A percentile compares a stretch with the other conserved stretches of the same genome.
Evolutionary conservation across 2,888 invertebrate genomes (phyloP).

Genomic region (Diaphora mendica): DNA sequence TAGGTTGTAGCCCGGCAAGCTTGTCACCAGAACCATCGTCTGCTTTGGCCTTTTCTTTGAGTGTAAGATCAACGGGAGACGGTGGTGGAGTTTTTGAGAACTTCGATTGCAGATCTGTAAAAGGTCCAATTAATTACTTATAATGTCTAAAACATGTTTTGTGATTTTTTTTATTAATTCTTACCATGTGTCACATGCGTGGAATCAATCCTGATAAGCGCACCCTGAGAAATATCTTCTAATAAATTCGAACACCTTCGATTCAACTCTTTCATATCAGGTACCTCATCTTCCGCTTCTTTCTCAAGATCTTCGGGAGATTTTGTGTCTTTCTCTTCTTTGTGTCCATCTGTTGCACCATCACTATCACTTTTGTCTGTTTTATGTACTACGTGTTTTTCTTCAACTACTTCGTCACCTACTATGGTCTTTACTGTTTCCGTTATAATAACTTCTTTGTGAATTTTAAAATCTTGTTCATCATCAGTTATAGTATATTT

Average conservation of each 20-base stretch:
- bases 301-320: conserved; percentile 36
- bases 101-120: conserved; percentile 87
- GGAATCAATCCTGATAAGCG: conserved; percentile 81
- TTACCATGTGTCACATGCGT: conserved; percentile 82
- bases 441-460: conserved; percentile 41
- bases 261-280: conserved; percentile 81
- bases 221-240: conserved; percentile 84
- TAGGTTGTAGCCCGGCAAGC: conserved; percentile 79
- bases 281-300: conserved; percentile 66
- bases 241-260: conserved; percentile 83
- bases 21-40: conserved; percentile 73
- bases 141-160: neutral
- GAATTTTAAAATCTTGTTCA: conserved; percentile 32
- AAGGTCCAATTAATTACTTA: conserved; percentile 21
- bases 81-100: conserved; percentile 90
- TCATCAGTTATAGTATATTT: conserved; percentile 36
- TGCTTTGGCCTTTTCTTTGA: conserved; percentile 81
- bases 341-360: conserved; percentile 5
- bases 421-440: conserved; percentile 38
- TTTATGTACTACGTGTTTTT: conserved; percentile 32
- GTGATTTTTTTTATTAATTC: conserved; percentile 10
- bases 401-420: conserved; percentile 47
- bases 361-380: conserved; percentile 12
- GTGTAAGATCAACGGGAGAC: conserved; percentile 89
- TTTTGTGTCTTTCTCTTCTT: conserved; percentile 21